phyloP scores from a whole-genome alignment of 2,113 vertebrate species.

The Chionomys nivalis region DNA sequence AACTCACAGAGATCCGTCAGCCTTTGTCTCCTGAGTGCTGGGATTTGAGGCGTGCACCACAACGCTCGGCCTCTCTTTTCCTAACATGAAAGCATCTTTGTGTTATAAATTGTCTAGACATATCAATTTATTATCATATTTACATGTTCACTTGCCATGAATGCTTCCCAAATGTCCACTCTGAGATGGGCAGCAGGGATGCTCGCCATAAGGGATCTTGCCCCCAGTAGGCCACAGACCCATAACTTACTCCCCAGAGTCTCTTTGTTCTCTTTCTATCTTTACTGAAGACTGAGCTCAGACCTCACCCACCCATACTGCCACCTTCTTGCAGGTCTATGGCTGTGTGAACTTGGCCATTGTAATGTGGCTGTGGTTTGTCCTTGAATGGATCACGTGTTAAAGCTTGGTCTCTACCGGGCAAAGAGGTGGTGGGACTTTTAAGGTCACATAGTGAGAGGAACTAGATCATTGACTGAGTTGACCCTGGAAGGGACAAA shows the following conservation, averaged over 20 bases:
- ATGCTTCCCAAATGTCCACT: neutral
- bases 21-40: neutral
- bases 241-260: accelerated
- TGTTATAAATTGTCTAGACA: neutral
- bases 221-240: neutral
- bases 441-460: neutral
- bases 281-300: neutral
- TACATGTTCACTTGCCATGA: accelerated
- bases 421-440: neutral
- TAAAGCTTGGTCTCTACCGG: neutral
- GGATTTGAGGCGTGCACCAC: neutral
- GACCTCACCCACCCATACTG: neutral
- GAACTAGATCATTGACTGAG: neutral
- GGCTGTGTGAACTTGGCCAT: neutral
- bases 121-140: neutral
- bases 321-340: neutral
- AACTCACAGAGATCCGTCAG: neutral
- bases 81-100: neutral
- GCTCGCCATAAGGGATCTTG: neutral
- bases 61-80: neutral
- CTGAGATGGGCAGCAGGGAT: neutral
- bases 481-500: neutral
- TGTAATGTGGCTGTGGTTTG: neutral
- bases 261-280: neutral
- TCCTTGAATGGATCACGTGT: neutral